Evolutionary conservation across 1,140 invertebrate species (phyloP).

Genomic region (Microplitis demolitor): DNA sequence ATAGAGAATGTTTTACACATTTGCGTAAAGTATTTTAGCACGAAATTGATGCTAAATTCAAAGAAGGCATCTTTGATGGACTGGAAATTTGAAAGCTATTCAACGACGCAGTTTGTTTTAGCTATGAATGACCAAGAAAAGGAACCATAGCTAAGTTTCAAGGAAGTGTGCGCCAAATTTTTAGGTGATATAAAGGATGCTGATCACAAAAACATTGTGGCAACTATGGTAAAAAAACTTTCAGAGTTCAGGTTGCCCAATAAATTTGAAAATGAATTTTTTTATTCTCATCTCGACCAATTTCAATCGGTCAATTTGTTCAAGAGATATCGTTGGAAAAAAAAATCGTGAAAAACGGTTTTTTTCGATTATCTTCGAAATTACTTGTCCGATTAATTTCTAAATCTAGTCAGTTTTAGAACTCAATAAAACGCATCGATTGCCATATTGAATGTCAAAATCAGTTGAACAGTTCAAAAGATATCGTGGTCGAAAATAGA

Average conservation of each 20-base stretch:
- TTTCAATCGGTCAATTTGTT: too few species aligned
- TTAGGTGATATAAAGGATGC: constrained; percentile 26
- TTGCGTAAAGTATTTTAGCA: not conserved
- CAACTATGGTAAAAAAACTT: constrained; percentile 24
- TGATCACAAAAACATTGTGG: constrained; percentile 33
- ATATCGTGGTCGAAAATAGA: too few species aligned
- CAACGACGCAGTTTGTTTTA: constrained; percentile 13
- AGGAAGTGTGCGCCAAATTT: constrained; percentile 10
- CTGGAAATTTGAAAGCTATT: constrained; percentile 19
- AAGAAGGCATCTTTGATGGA: constrained; percentile 22
- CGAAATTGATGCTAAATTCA: constrained; percentile 3
- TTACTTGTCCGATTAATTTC: too few species aligned
- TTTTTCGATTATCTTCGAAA: too few species aligned
- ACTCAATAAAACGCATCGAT: too few species aligned
- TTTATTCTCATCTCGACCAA: too few species aligned
- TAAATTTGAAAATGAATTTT: not conserved
- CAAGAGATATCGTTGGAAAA: too few species aligned
- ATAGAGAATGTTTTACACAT: constrained; percentile 12
- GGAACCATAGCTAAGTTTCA: constrained; percentile 14
- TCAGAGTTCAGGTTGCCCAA: not conserved
- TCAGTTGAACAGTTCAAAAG: too few species aligned
- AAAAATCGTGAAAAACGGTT: too few species aligned
- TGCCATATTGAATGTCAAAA: too few species aligned
- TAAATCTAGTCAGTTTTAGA: too few species aligned
- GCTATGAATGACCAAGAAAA: constrained; percentile 24